phyloP scores from a whole-genome alignment of 2,113 vertebrate species.

The Sander vitreus region DNA sequence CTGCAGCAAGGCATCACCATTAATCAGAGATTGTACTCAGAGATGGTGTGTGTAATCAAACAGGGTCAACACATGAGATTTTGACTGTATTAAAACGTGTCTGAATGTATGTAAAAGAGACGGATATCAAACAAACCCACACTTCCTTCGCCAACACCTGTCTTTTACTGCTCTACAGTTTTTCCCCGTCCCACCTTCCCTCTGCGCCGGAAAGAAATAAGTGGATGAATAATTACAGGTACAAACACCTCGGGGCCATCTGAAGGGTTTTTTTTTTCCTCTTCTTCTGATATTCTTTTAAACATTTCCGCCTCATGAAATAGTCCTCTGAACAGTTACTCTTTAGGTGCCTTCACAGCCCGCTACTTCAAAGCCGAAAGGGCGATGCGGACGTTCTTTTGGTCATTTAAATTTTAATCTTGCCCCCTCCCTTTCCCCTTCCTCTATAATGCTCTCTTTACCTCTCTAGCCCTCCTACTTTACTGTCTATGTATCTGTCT shows the following conservation, averaged over 20 bases:
- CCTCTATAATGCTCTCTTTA: conserved; percentile 47
- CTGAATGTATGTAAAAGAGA: conserved; percentile 2
- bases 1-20: background rate
- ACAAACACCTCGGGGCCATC: conserved; percentile 78
- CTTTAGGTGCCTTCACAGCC: conserved; percentile 64
- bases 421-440: conserved; percentile 19
- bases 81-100: background rate
- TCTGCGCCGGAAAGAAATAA: conserved; percentile 72
- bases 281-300: conserved; percentile 71
- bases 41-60: background rate
- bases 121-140: conserved; percentile 46
- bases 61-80: background rate
- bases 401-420: conserved; percentile 78
- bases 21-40: background rate
- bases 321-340: conserved; percentile 60
- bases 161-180: conserved; percentile 51
- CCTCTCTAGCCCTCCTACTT: conserved; percentile 29
- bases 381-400: conserved; percentile 55
- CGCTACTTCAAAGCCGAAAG: conserved; percentile 76
- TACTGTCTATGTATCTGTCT: conserved; percentile 37
- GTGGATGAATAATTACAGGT: conserved; percentile 81
- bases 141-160: conserved; percentile 75
- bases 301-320: conserved; percentile 76
- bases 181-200: conserved; percentile 23
- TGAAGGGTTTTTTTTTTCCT: conserved; percentile 43